Base-by-base conservation (phyloP, 1,140 invertebrate genomes). In the Drosophila busckii region DNA sequence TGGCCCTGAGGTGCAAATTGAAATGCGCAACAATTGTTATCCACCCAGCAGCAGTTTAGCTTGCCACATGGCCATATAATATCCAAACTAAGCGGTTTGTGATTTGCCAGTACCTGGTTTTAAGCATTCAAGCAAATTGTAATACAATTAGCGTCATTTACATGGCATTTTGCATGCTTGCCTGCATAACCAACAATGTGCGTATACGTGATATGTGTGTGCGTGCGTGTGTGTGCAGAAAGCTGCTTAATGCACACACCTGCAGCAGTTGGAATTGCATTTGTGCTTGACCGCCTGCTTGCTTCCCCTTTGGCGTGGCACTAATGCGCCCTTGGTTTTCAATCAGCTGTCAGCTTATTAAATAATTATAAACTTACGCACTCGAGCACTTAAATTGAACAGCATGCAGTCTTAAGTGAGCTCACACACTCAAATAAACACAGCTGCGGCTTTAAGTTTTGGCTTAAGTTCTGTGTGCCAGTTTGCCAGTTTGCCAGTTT, bases 111-210 rank as follows among this genome's bases (percentile, higher is more conserved):
- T 82, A 65, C 70, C 59, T 56, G 69, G 64, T 61, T 60, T 80
- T 71, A 61, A 65, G 75, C 75, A 82, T 80, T 80, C 64, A 59
- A 82, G 75, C 75, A 80, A 82, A 80, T 80, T 69, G 75, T 80
- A 82, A 82, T 80, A 80, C 75, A 80, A 80, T 80, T 80, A 80
- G 69, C 73, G 75, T 75, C 75, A 80, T 80, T 82, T 82, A 61
- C 75, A 82, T 80, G 68, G 42, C 40, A 61, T 65, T 48, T 46
- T 56, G 62, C 50, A 52, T 48, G 29, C 20, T 23, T 53, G 46
- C 31, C 28, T 44, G 48, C 40, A n/a, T 38, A 38, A 25, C 3
- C 5, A 8, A 34, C 26, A 45, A 20, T 28, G 7, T 34, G 22
- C 31, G 35, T 66, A 19, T 25, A 9, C 7, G 10, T 23, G 6